Evolutionary conservation across 2,888 invertebrate species (phyloP).

Genomic region (Sarcophaga rosellei): DNA sequence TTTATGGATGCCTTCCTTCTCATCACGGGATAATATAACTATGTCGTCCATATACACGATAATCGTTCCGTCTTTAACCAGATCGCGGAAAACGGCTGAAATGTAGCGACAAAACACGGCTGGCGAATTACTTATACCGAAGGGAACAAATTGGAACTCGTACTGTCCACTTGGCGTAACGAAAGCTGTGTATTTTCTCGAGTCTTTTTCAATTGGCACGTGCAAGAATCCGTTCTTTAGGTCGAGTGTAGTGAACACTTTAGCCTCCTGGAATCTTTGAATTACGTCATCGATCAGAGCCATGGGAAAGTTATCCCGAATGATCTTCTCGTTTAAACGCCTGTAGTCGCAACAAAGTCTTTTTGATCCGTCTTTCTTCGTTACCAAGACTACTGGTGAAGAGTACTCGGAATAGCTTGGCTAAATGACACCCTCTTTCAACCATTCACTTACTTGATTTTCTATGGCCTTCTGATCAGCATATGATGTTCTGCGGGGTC

Average conservation of each 20-base stretch:
- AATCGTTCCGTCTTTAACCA: too few species aligned
- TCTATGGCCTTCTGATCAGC: slow-evolving; percentile 34
- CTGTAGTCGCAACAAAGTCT: slow-evolving; percentile 54
- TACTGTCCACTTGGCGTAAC: slow-evolving; percentile 56
- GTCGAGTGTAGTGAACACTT: slow-evolving; percentile 51
- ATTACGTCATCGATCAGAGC: slow-evolving; percentile 54
- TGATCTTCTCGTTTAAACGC: slow-evolving; percentile 44
- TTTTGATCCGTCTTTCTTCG: slow-evolving; percentile 53
- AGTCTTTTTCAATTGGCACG: slow-evolving; percentile 48
- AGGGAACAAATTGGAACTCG: slow-evolving; percentile 45
- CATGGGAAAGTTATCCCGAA: slow-evolving; percentile 61
- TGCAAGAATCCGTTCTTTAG: slow-evolving; percentile 57
- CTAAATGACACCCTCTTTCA: too few species aligned
- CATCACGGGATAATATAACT: background rate
- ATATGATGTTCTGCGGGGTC: slow-evolving; percentile 47
- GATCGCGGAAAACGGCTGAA: too few species aligned
- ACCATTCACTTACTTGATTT: slow-evolving; percentile 7
- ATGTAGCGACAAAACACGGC: too few species aligned
- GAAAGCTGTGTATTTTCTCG: slow-evolving; percentile 52
- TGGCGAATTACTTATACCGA: too few species aligned
- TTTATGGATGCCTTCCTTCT: too few species aligned
- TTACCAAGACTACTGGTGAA: slow-evolving; percentile 46
- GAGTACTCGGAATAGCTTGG: background rate
- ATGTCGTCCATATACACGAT: too few species aligned
- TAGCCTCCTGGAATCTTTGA: slow-evolving; percentile 44